Evolutionary conservation across 2,113 vertebrate species (phyloP), one percentile per base, ranked within the genome.

Genomic region (Oostethus manadensis): DNA sequence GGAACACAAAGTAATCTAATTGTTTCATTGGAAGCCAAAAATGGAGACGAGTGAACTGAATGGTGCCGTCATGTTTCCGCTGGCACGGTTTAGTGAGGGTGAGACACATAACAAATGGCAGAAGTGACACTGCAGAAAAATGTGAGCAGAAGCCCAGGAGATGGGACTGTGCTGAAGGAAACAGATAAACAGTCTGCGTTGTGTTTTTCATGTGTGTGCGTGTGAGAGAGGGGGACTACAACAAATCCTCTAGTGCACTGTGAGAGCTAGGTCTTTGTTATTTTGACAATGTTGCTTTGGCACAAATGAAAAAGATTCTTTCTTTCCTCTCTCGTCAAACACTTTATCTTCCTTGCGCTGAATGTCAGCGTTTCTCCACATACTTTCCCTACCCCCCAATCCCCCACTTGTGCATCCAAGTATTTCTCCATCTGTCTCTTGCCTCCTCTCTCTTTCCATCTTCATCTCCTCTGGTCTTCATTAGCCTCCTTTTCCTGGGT

Each of bases 261-360:
- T 73, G 62, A 81, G 68, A 70, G 66, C 74, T 77, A 57, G 43
- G 71, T 82, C 79, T 84, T 83, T 84, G 79, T 87, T 81, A 84
- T 80, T 62, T 62, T 60, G 64, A 84, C 77, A 83, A 84, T 82
- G 58, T 55, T 18, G 73, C 73, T 33, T 70, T 70, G 71, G 82
- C 80, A 83, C 70, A 81, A 82, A 79, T 82, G 73, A 83, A 80
- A 80, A 76, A 71, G 42, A 73, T 53, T 72, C 57, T 68, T 76
- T 70, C 66, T 66, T 58, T 48, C 51, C 64, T 46, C 50, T 44
- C 61, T 74, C 62, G 73, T 80, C 84, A 84, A 76, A 80, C 77
- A 74, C 70, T 81, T 78, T 26, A 79, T 84, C 76, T 77, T 67
- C 55, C 54, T 62, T 51, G 70, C 72, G 58, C 65, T 56, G 44